Percentiles rank a stretch among this genome's conserved stretches.
Evolutionary conservation across 2,113 vertebrate species (phyloP).

Genomic region (Reinhardtius hippoglossoides): DNA sequence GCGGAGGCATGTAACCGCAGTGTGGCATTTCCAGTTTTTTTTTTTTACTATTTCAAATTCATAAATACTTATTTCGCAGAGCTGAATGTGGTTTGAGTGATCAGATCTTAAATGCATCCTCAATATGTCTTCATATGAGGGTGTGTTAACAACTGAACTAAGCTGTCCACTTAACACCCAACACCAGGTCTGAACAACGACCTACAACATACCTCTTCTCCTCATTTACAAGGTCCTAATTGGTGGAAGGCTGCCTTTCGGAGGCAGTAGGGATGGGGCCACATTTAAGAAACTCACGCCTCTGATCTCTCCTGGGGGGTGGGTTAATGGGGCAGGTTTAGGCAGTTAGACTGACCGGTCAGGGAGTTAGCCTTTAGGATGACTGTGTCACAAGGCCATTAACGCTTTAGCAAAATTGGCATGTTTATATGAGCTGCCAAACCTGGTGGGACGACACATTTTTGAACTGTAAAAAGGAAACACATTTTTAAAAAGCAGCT

Average conservation of each 20-base stretch:
- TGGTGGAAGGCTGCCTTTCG: conserved; percentile 44
- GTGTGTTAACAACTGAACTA: background rate
- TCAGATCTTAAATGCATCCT: background rate
- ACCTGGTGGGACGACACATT: conserved; percentile 26
- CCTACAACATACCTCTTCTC: background rate
- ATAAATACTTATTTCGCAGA: too few species aligned
- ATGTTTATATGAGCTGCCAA: conserved; percentile 59
- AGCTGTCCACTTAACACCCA: background rate
- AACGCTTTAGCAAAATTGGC: conserved; percentile 42
- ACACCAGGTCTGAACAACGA: background rate
- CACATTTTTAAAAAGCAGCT: background rate
- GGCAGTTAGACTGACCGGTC: conserved; percentile 23
- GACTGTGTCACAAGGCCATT: conserved; percentile 46
- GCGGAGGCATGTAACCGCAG: too few species aligned
- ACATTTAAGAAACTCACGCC: conserved; percentile 35
- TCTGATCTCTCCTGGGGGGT: conserved; percentile 77
- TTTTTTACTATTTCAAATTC: too few species aligned
- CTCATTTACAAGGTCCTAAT: conserved; percentile 65
- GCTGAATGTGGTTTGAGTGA: background rate
- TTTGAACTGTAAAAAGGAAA: conserved; percentile 14
- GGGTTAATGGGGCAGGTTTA: conserved; percentile 54
- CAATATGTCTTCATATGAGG: too few species aligned
- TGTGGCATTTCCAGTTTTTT: too few species aligned
- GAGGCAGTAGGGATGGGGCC: conserved; percentile 47
- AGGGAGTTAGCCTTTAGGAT: conserved; percentile 29